phyloP scores from a whole-genome alignment of 2,888 invertebrate genomes.

The Ornithoptera priamus region DNA sequence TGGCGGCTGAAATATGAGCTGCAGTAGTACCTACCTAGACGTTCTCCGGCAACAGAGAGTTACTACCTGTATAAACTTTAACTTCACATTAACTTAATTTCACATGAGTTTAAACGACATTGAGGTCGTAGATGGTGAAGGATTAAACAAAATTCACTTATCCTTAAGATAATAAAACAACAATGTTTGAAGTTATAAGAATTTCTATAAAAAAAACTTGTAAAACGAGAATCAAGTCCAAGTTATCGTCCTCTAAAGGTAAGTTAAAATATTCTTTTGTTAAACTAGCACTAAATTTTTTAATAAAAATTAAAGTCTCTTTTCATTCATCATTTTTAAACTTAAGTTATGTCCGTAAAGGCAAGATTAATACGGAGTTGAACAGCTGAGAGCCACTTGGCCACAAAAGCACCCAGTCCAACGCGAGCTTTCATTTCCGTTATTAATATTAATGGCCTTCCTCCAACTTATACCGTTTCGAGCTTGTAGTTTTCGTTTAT shows the following conservation, averaged over 20 bases:
- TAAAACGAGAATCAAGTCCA: not conserved
- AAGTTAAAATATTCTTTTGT: not conserved
- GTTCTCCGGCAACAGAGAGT: no score
- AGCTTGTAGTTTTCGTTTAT: constrained; percentile 5
- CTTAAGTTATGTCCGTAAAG: constrained; percentile 1
- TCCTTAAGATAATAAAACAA: no score
- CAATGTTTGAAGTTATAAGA: no score
- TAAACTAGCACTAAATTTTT: constrained; percentile 1
- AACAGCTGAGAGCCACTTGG: constrained; percentile 19
- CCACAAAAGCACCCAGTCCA: constrained; percentile 23
- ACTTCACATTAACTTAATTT: no score
- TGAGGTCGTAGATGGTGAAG: no score
- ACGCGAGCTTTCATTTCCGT: constrained; percentile 23
- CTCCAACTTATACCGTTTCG: constrained; percentile 14
- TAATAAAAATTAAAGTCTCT: constrained; percentile 1
- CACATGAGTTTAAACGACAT: no score
- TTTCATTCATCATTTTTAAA: constrained; percentile 9
- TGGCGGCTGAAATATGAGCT: no score
- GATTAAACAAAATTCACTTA: no score
- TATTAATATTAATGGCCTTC: constrained; percentile 27
- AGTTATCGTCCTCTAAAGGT: not conserved
- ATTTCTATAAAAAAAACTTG: not conserved
- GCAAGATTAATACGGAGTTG: constrained; percentile 11
- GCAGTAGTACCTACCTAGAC: no score
- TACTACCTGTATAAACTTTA: no score